Evolutionary conservation across 35 echinoderm and acorn worm species (phyloP), one percentile per base, ranked within the genome.

Genomic region (Eucidaris tribuloides): DNA sequence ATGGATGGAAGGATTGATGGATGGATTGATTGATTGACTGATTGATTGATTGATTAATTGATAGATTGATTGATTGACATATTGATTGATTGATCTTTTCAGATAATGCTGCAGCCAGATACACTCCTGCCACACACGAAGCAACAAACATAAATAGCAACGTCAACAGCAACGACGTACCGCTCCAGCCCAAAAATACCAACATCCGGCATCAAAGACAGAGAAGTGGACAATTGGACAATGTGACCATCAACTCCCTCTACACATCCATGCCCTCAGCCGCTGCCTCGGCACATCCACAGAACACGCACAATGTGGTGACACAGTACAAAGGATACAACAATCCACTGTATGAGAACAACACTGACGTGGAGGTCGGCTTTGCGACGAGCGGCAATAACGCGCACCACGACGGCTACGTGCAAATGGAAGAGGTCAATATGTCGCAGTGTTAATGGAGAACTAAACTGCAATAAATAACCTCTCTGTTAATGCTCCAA

Each of bases 101-200:
- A 80, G 45, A 55, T 32, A 30, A 46, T 36, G 45, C 54, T 29
- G 15, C 45, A 34, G 77, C 77, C 15, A 24, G 45, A 25, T 58
- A 80, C 45, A 55, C 35, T 34, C 54, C 54, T 25, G 35, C 77
- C 14, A 42, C 45, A 20, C 45, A 50, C 22, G 77, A 55, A 29
- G 43, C 35, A 46, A 55, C 54, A 4, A 55, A 30, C 44, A 58
- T 80, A 3, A n/a, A n/a, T n/a, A n/a, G n/a, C n/a, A n/a, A n/a
- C n/a, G n/a, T n/a, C n/a, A 80, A 55, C n/a, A 55, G 45, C 45
- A 50, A 50, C 15, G 77, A 50, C 42, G 45, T 80, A 15, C 77
- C 77, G 38, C 68, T 74, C 36, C 68, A 74, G 34, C 68, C 68
- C 38, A 74, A 74, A 40, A 74, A 74, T 36, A 74, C 68, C 37